Percentiles rank a stretch among this genome's conserved stretches.
Evolutionary conservation across 92 coral and sea anemone genomes (phyloP).

Genomic region (Heliopora coerulea): DNA sequence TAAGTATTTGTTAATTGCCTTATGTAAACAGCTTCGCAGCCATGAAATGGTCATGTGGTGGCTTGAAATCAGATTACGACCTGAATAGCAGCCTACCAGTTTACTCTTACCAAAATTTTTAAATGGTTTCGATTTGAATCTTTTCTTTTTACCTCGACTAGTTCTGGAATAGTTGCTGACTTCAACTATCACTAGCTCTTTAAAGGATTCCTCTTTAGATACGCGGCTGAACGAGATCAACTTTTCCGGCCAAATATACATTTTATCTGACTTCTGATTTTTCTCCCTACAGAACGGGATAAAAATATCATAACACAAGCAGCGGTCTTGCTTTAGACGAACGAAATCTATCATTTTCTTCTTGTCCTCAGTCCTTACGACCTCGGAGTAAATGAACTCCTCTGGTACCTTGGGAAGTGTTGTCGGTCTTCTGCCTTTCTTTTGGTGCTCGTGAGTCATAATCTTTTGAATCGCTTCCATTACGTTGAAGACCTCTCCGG

Average conservation of each 20-base stretch:
- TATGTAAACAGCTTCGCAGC: constrained; percentile 4
- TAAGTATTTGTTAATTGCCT: background rate
- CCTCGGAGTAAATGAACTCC: background rate
- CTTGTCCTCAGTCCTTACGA: background rate
- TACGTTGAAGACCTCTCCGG: background rate
- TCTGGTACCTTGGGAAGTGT: background rate
- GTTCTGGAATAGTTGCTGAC: too few species aligned
- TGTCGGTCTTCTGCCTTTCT: background rate
- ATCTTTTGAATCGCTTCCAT: background rate
- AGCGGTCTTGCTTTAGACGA: background rate
- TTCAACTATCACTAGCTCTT: background rate
- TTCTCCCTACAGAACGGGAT: background rate
- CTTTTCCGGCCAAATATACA: background rate
- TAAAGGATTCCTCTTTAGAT: background rate
- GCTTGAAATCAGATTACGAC: background rate
- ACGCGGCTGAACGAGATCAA: background rate
- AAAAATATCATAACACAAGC: background rate
- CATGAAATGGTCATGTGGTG: constrained; percentile 7
- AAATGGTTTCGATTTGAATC: too few species aligned
- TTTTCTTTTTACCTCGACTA: too few species aligned
- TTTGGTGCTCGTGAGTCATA: background rate
- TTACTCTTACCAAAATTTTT: background rate
- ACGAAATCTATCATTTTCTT: background rate
- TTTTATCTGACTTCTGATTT: background rate
- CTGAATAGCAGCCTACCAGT: background rate